Evolutionary conservation across 2,888 invertebrate genomes (phyloP), one percentile per base, ranked within the genome.

Genomic region (Clostera curtula): DNA sequence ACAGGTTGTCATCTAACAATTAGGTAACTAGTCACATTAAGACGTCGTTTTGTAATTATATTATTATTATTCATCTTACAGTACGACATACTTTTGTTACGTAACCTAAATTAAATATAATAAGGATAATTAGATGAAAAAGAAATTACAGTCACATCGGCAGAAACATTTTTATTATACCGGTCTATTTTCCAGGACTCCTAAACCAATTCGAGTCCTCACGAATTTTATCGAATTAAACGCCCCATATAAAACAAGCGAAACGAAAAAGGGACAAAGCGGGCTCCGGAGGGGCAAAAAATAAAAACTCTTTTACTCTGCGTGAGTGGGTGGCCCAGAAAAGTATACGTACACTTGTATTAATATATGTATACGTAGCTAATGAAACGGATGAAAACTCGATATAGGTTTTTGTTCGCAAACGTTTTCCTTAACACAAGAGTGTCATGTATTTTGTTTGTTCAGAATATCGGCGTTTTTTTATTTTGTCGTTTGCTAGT

Each of bases 181-280:
- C 43, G 45, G 51, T 54, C 49, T 57, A 61, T 59, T 56, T 65
- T 52, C 53, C 46, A 56, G 53, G 42, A 57, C 47, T 58, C 58
- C 59, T 57, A 65, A 69, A 72, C 58, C 70, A 66, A 70, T 70
- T 69, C 56, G 54, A 64, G 53, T 60, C 62, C 63, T 63, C 58
- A 52, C 65, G 70, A 71, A 66, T 75, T 71, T 72, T 65, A 74
- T 73, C 70, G 65, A 70, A 73, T 72, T 74, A 75, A 71, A 68
- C 67, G 71, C 69, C 63, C 65, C 70, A 71, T 68, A 74, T 71
- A 68, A 72, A 71, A 70, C 65, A 74, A 72, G 62, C 61, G 67
- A 59, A 62, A 66, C 65, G 69, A 69, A 66, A 70, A 70, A 74
- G 61, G 68, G 70, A 64, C 63, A 65, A 67, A 60, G 55, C 61